Evolutionary conservation across 2,113 vertebrate genomes (phyloP).

Genomic region (Paratilapia polleni): DNA sequence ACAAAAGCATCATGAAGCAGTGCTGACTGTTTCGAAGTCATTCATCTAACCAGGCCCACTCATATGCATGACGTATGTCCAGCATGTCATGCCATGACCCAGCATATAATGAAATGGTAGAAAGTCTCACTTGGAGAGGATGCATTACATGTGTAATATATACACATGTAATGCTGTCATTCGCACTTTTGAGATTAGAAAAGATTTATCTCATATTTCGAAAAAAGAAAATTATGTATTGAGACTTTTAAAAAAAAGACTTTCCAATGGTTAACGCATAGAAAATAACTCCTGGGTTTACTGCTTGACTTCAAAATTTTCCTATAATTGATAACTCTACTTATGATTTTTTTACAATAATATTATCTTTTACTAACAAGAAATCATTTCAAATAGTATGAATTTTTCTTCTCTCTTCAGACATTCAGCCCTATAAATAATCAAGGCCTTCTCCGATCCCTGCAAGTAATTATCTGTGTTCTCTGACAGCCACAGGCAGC

Average conservation of each 20-base stretch:
- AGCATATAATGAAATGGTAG: neutral
- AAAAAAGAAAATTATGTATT: conserved; percentile 2
- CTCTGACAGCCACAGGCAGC: conserved; percentile 82
- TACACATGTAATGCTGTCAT: neutral
- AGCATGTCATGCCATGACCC: neutral
- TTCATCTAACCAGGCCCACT: conserved; percentile 7
- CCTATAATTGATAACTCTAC: neutral
- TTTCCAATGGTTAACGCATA: neutral
- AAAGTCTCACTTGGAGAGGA: neutral
- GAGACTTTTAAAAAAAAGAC: too few species aligned
- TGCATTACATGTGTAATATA: neutral
- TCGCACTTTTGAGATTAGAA: neutral
- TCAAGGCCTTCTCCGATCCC: conserved; percentile 78
- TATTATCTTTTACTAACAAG: conserved; percentile 54
- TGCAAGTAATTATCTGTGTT: conserved; percentile 82
- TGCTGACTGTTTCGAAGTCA: neutral
- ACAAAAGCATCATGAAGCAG: conserved; percentile 18
- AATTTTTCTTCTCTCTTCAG: conserved; percentile 56
- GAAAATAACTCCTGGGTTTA: neutral
- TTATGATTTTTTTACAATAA: conserved; percentile 3
- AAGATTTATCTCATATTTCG: conserved; percentile 5
- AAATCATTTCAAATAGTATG: conserved; percentile 71
- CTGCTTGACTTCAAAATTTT: neutral
- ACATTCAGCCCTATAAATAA: conserved; percentile 83
- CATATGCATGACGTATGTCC: conserved; percentile 3